phyloP scores from a whole-genome alignment of 92 coral and sea anemone species.

The Desmophyllum pertusum region DNA sequence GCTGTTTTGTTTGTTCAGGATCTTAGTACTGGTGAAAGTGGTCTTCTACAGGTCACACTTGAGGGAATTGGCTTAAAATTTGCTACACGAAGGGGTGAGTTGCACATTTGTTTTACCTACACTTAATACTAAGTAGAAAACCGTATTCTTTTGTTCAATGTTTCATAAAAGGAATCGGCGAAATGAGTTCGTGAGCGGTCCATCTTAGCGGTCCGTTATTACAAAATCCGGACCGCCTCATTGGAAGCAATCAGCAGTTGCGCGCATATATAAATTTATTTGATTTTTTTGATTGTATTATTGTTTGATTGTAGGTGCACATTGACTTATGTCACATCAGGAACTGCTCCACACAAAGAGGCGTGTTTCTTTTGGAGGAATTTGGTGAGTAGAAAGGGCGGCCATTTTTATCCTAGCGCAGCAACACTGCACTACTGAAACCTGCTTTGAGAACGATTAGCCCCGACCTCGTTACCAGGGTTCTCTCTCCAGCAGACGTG shows the following conservation, averaged over 20 bases:
- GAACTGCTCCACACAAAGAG: slow-evolving; percentile 97
- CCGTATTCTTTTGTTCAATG: too few species aligned
- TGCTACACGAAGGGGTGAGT: slow-evolving; percentile 79
- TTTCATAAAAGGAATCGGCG: too few species aligned
- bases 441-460: neutral
- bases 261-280: too few species aligned
- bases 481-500: too few species aligned
- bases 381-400: slow-evolving; percentile 68
- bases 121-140: neutral
- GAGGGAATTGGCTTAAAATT: slow-evolving; percentile 98
- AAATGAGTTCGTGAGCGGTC: too few species aligned
- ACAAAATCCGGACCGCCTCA: too few species aligned
- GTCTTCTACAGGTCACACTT: slow-evolving; percentile 91
- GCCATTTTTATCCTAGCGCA: neutral
- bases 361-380: slow-evolving; percentile 93
- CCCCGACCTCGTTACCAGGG: neutral
- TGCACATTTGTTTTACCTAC: neutral
- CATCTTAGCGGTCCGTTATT: too few species aligned
- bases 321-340: slow-evolving; percentile 91
- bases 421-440: neutral
- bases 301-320: slow-evolving; percentile 72
- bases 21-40: slow-evolving; percentile 80
- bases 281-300: neutral
- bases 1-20: slow-evolving; percentile 59
- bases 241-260: too few species aligned